Percentiles rank a stretch among this genome's conserved stretches.
Evolutionary conservation across 35 echinoderm and acorn worm species (phyloP).

Genomic region (Holothuria glaberrima): DNA sequence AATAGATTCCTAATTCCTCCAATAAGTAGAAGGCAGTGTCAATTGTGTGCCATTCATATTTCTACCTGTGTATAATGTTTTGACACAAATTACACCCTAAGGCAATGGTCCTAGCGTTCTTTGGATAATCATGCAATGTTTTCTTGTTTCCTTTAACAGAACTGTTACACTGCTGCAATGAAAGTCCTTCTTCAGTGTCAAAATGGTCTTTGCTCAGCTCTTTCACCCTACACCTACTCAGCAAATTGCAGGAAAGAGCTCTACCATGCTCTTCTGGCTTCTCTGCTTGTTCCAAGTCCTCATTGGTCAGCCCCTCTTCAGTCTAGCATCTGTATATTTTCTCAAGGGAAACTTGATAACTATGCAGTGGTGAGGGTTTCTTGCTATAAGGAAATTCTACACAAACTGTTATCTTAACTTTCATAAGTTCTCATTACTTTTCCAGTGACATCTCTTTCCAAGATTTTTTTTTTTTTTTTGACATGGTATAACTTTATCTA

Average conservation of each 20-base stretch:
- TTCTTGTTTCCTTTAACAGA: conserved; percentile 56
- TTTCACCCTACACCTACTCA: conserved; percentile 38
- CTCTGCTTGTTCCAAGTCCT: conserved; percentile 68
- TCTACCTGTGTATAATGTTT: background rate
- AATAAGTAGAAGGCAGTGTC: no score
- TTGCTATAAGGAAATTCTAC: no score
- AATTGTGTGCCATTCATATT: background rate
- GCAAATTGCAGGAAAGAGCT: conserved; percentile 56
- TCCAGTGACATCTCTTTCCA: no score
- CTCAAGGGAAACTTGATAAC: conserved; percentile 68
- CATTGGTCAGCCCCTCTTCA: conserved; percentile 68
- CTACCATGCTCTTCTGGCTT: conserved; percentile 66
- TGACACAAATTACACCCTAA: no score
- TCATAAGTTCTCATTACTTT: no score
- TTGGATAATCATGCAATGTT: background rate
- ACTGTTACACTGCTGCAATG: conserved; percentile 52
- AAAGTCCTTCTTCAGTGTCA: conserved; percentile 65
- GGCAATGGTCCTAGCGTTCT: background rate
- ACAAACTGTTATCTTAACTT: no score
- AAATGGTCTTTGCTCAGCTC: background rate
- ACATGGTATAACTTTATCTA: no score
- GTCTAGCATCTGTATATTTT: conserved; percentile 63
- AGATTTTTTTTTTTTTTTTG: no score
- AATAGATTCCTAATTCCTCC: background rate
- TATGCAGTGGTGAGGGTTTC: no score